Conservation (phyloP, 2,797 vertebrate species). For the Gallirallus australis region DNA sequence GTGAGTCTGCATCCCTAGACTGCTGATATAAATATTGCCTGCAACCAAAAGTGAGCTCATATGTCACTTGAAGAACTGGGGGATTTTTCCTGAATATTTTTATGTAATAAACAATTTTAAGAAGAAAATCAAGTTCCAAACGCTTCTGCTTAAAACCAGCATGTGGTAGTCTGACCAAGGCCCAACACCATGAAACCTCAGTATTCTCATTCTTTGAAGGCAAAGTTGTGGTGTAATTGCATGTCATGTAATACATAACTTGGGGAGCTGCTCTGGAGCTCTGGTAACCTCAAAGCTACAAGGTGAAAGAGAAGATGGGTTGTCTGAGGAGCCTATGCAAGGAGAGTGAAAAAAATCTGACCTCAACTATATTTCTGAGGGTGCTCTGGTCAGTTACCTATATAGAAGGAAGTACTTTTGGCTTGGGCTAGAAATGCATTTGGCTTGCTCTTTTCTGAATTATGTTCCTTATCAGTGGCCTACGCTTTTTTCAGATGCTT, state of each 20-base stretch:
- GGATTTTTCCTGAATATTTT: not conserved
- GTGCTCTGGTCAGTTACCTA: rapidly evolving
- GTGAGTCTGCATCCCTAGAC: not conserved
- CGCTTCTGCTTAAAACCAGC: not conserved
- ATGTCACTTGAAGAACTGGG: not conserved
- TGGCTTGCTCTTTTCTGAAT: not conserved
- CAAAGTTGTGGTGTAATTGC: not conserved
- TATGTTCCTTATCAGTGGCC: not conserved
- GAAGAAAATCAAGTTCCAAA: not conserved
- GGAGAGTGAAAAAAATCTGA: not conserved
- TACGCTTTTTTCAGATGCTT: rapidly evolving
- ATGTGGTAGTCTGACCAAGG: not conserved
- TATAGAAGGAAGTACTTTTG: not conserved
- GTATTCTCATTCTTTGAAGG: not conserved
- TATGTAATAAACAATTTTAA: not conserved
- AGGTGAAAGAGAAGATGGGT: not conserved
- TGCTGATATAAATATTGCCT: not conserved
- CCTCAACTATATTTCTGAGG: not conserved
- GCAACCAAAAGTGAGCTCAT: not conserved
- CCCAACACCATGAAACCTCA: rapidly evolving
- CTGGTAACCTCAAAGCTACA: not conserved
- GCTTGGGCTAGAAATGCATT: not conserved
- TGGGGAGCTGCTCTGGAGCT: not conserved
- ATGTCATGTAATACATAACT: not conserved
- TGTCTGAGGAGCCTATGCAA: not conserved